These are phyloP conservation scores for Orthosia gracilis DNA, from an alignment of 2,888 invertebrate genomes.

Conservation along the genomic window DNA sequence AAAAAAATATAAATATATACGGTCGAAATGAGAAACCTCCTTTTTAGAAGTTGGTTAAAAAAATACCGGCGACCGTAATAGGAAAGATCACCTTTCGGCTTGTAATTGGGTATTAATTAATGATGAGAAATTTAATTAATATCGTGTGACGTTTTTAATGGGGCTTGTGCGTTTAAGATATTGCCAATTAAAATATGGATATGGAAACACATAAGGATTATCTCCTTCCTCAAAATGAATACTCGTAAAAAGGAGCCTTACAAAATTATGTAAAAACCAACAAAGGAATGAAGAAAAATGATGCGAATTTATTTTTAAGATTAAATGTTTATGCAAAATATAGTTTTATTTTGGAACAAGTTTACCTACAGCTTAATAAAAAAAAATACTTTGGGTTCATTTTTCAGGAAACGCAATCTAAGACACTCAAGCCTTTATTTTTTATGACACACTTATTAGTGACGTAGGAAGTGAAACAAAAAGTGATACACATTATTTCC, in stretches of 20 bases:
- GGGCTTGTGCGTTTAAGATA: background rate
- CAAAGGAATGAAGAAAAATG: too few relatives aligned
- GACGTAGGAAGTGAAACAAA: slow-evolving; percentile 26
- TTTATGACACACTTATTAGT: background rate
- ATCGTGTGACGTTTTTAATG: background rate
- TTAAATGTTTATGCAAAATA: too few relatives aligned
- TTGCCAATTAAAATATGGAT: background rate
- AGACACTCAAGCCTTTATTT: background rate
- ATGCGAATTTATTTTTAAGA: too few relatives aligned
- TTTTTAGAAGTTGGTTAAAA: too few relatives aligned
- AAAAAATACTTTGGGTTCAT: background rate
- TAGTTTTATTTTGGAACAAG: too few relatives aligned
- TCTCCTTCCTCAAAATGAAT: too few relatives aligned
- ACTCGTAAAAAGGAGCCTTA: too few relatives aligned
- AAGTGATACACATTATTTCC: slow-evolving; percentile 49
- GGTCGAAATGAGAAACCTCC: too few relatives aligned
- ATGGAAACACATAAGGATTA: too few relatives aligned
- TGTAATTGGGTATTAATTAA: slow-evolving; percentile 36
- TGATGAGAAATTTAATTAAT: background rate
- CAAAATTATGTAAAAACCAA: too few relatives aligned
- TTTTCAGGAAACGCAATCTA: background rate
- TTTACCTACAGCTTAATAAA: too few relatives aligned
- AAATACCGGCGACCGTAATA: slow-evolving; percentile 2
- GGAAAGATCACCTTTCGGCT: slow-evolving; percentile 27
- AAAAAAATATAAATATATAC: too few relatives aligned